Conservation (phyloP, 2,797 vertebrate genomes). For the Heliangelus exortis region DNA sequence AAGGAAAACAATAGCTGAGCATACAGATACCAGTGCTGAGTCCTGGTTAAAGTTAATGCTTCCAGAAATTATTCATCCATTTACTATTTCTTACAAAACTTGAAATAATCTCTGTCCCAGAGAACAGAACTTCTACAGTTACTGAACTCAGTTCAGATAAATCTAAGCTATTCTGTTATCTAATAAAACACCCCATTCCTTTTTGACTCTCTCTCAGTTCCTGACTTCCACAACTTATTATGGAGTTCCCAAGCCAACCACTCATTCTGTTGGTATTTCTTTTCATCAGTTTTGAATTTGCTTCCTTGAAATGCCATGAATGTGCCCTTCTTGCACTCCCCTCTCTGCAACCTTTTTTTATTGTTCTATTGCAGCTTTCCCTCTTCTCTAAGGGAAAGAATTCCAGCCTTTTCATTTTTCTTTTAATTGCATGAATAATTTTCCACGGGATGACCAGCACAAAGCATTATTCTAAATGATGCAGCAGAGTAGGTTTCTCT, state of each 20-base stretch:
- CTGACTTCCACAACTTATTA: not conserved
- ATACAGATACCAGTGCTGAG: not conserved
- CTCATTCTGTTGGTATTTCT: slow-evolving; percentile 3
- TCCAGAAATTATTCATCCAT: not conserved
- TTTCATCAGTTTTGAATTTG: slow-evolving; percentile 26
- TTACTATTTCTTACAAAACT: not conserved
- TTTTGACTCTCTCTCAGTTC: not conserved
- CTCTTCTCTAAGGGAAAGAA: not conserved
- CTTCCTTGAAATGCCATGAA: slow-evolving; percentile 24
- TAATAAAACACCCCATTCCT: not conserved
- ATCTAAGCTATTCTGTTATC: not conserved
- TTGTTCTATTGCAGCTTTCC: not conserved
- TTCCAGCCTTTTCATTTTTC: slow-evolving; percentile 14
- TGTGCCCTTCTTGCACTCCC: not conserved
- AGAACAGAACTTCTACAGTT: not conserved
- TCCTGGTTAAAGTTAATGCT: fast-evolving
- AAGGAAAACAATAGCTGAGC: not conserved
- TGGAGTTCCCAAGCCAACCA: not conserved
- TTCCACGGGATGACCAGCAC: slow-evolving; percentile 10
- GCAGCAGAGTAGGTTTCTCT: not conserved
- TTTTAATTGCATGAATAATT: not conserved
- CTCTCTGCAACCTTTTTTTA: not conserved
- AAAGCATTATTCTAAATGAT: slow-evolving; percentile 12
- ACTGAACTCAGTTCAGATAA: not conserved
- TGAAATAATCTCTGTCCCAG: not conserved